Evolutionary conservation across 2,797 vertebrate species (phyloP), one percentile per base, ranked within the genome.

Genomic region (Gallinago nigripennis): DNA sequence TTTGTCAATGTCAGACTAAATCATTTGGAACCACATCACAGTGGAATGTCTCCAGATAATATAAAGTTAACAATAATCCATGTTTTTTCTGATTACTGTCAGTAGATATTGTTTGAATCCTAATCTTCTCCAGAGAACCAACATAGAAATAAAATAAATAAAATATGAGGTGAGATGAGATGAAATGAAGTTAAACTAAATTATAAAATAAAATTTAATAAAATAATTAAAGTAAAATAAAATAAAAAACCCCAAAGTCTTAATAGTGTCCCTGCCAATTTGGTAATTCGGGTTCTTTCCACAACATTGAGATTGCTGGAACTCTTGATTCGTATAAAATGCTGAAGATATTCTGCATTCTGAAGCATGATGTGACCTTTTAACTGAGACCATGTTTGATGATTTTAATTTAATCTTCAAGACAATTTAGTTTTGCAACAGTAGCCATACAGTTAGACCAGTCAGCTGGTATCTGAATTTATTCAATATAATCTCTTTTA

Each of bases 401-500:
- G 19, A 72, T 58, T 91, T 91, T 90, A 27, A 90, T 93, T 84
- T 63, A 76, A 12, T 82, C 27, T 82, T 76, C 48, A 79, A 82
- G 37, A 45, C n/a, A 63, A 84, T 54, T 86, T 70, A 23, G 23
- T 72, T 86, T 92, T 91, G 66, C 33, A 82, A 58, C n/a, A 37
- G n/a, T 61, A 57, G 5, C 25, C 23, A 66, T 48, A 79, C 25
- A 73, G 50, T 63, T 69, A 76, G 39, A 37, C 35, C 20, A 41
- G 24, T 70, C 27, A 77, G 9, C 8, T 73, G 21, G n/a, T 84
- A 63, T 82, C 60, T 60, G 43, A 84, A 93, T 92, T 72, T 69
- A 77, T 84, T 80, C 48, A 88, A 9, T 50, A 77, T n/a, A 16
- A 82, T 80, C 8, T 66, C 66, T 95, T 95, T 90, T 77, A 92